Evolutionary conservation across 2,797 vertebrate species (phyloP).

Genomic region (Pogonophryne albipinna): DNA sequence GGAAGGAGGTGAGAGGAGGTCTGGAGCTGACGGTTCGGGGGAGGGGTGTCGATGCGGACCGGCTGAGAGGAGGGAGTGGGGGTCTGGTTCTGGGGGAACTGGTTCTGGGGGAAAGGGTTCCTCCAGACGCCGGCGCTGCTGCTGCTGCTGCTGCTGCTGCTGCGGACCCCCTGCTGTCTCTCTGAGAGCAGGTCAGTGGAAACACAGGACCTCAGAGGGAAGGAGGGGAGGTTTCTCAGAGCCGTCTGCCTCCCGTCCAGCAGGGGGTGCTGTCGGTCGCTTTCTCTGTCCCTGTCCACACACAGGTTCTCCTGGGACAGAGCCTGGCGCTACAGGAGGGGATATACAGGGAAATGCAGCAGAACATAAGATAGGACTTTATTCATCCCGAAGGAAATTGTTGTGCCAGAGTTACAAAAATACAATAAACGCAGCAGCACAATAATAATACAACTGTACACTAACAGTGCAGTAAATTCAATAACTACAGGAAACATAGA

Average conservation of each 20-base stretch:
- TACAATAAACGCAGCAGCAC: too few relatives aligned
- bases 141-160: too few relatives aligned
- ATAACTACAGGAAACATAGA: too few relatives aligned
- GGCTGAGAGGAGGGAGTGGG: constrained; percentile 73
- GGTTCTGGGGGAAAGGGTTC: constrained; percentile 85
- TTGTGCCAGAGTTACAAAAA: too few relatives aligned
- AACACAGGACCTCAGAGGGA: constrained; percentile 85
- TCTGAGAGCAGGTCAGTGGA: constrained; percentile 88
- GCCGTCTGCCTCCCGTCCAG: constrained; percentile 70
- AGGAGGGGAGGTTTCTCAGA: constrained; percentile 75
- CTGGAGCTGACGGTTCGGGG: constrained; percentile 70
- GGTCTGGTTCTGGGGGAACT: constrained; percentile 77
- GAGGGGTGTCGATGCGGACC: constrained; percentile 78
- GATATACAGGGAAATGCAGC: too few relatives aligned
- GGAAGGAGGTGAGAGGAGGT: constrained; percentile 82
- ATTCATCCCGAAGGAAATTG: too few relatives aligned
- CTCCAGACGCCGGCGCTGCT: constrained; percentile 90
- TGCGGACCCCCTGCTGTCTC: constrained; percentile 72
- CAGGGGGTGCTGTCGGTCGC: constrained; percentile 71
- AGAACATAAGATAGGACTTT: too few relatives aligned
- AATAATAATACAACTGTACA: too few relatives aligned
- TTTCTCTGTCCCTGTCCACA: constrained; percentile 64
- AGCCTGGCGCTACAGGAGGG: constrained; percentile 83
- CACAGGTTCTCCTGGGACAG: constrained; percentile 91
- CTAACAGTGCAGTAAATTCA: too few relatives aligned